Percentiles rank a stretch among this genome's conserved stretches.
Evolutionary conservation across 2,113 vertebrate species (phyloP).

Genomic region (Alectura lathami): DNA sequence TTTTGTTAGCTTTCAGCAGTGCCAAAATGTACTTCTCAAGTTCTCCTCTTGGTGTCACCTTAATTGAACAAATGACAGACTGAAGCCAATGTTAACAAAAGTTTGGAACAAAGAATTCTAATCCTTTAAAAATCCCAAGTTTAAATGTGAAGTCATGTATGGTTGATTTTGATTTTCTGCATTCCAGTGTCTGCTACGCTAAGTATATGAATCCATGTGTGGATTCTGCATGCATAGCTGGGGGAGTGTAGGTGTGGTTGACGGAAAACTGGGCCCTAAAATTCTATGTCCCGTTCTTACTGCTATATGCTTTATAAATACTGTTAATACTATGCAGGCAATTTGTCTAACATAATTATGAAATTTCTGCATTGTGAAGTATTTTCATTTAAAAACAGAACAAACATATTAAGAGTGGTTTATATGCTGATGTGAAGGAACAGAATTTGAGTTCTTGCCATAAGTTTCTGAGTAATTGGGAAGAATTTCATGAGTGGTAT

Average conservation of each 20-base stretch:
- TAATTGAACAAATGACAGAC: background rate
- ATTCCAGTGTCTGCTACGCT: background rate
- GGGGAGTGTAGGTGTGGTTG: background rate
- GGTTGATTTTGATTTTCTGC: background rate
- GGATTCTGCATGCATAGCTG: background rate
- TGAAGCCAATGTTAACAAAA: background rate
- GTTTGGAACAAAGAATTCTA: background rate
- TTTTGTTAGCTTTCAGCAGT: background rate
- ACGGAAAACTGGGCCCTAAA: background rate
- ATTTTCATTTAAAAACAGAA: background rate
- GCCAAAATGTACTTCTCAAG: background rate
- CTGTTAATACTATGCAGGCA: background rate
- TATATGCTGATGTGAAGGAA: background rate
- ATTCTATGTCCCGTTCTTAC: background rate
- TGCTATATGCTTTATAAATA: background rate
- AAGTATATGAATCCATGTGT: background rate
- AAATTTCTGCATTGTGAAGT: background rate
- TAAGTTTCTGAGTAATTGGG: background rate
- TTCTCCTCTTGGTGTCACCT: background rate
- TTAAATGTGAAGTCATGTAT: background rate
- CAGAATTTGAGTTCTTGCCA: background rate
- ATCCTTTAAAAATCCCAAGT: background rate
- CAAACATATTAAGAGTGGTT: background rate
- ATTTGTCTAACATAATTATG: background rate
- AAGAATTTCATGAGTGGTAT: background rate